Conservation (phyloP, 2,797 vertebrate genomes). For the Urophycis tenuis region DNA sequence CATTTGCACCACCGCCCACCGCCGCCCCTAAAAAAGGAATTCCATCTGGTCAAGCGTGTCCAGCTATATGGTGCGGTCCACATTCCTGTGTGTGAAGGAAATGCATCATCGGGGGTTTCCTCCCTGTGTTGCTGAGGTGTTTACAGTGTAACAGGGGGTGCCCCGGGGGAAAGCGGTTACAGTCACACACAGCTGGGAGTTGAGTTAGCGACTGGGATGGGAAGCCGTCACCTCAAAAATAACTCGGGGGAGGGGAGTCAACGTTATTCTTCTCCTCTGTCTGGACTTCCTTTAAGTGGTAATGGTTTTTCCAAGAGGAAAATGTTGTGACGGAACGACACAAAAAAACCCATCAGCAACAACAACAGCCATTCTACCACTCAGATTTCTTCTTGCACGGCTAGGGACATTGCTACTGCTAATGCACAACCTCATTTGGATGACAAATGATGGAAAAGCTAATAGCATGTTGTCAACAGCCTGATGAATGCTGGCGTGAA, state of each 20-base stretch:
- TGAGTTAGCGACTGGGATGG: slow-evolving; percentile 39
- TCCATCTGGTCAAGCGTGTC: slow-evolving; percentile 2
- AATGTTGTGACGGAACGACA: not conserved
- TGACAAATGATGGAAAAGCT: not conserved
- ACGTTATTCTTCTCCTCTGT: not conserved
- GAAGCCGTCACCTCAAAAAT: slow-evolving; percentile 13
- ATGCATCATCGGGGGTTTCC: slow-evolving; percentile 56
- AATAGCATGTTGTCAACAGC: not conserved
- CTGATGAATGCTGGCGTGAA: not conserved
- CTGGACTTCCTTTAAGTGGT: slow-evolving; percentile 10
- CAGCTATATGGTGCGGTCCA: slow-evolving; percentile 35
- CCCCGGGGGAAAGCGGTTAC: slow-evolving; percentile 38
- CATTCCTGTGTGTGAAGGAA: slow-evolving; percentile 52
- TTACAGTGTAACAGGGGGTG: slow-evolving; percentile 29
- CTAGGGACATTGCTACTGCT: not conserved
- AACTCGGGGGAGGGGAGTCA: not conserved
- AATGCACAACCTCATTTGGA: not conserved
- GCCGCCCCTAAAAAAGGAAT: not conserved
- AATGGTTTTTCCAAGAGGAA: not conserved
- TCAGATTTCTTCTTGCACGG: not conserved
- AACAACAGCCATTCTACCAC: not conserved
- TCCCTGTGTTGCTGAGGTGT: slow-evolving; percentile 46
- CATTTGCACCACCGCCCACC: too few species aligned
- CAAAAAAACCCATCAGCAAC: not conserved
- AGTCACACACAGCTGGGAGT: slow-evolving; percentile 35